These are phyloP conservation scores for Centropristis striata DNA, from an alignment of 2,113 vertebrate species.

Conservation along the genomic window DNA sequence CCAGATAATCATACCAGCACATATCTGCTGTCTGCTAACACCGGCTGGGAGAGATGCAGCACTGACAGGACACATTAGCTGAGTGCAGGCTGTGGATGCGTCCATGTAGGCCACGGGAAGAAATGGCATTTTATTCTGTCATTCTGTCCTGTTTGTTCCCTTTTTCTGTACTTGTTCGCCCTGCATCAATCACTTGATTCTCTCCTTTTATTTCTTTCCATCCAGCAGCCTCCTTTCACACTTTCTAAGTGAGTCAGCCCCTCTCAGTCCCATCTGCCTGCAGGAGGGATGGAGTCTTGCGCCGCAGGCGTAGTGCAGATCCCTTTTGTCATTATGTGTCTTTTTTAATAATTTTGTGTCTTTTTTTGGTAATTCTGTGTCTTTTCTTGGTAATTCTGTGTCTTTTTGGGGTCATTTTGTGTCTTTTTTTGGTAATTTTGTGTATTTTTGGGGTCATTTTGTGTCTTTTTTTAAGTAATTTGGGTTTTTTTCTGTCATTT, in stretches of 20 bases:
- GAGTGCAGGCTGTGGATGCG: background rate
- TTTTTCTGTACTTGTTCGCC: background rate
- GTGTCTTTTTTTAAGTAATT: too few species aligned
- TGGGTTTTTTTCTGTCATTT: too few species aligned
- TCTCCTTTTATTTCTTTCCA: background rate
- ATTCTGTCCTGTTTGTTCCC: background rate
- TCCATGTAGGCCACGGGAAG: background rate
- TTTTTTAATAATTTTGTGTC: too few species aligned
- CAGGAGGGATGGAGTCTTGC: slow-evolving; percentile 75
- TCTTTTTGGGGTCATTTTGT: too few species aligned
- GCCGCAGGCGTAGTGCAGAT: slow-evolving; percentile 48
- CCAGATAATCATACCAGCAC: slow-evolving; percentile 32
- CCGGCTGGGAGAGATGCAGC: background rate
- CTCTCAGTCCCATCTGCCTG: slow-evolving; percentile 51
- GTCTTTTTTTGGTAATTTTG: too few species aligned
- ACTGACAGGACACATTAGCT: slow-evolving; percentile 5
- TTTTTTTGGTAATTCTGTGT: too few species aligned
- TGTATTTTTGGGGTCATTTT: too few species aligned
- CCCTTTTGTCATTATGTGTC: too few species aligned
- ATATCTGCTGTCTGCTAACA: slow-evolving; percentile 21
- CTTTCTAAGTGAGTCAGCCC: slow-evolving; percentile 45
- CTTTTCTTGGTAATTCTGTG: too few species aligned
- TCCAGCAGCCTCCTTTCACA: slow-evolving; percentile 56
- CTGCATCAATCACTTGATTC: background rate
- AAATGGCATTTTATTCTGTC: background rate